Evolutionary conservation across 2,888 invertebrate genomes (phyloP).

Genomic region (Pseudoips prasinana): DNA sequence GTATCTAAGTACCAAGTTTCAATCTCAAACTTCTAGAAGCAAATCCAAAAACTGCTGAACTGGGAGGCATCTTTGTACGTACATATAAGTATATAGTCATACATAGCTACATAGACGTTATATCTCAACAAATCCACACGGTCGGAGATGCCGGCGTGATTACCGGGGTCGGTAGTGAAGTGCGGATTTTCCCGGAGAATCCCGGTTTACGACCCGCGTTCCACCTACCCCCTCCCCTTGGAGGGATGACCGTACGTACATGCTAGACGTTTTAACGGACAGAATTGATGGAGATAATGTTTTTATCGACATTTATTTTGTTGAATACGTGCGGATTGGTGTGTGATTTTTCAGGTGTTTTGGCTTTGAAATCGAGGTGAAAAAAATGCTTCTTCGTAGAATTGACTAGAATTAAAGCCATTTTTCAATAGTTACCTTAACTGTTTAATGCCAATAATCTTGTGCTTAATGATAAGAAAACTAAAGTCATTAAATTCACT

Average conservation of each 20-base stretch:
- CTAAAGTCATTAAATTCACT: no score
- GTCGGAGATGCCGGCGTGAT: slow-evolving; percentile 57
- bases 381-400: no score
- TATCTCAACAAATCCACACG: slow-evolving; percentile 61
- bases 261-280: slow-evolving; percentile 34
- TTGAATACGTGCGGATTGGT: slow-evolving; percentile 21
- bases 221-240: slow-evolving; percentile 38
- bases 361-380: neutral
- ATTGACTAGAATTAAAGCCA: no score
- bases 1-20: no score
- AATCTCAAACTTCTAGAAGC: no score
- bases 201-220: slow-evolving; percentile 69
- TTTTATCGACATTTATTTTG: slow-evolving; percentile 33
- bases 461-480: no score
- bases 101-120: slow-evolving; percentile 30
- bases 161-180: slow-evolving; percentile 69
- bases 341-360: slow-evolving; percentile 12
- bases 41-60: no score
- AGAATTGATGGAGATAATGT: slow-evolving; percentile 43
- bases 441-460: no score
- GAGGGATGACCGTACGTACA: slow-evolving; percentile 50
- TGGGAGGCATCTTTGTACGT: neutral
- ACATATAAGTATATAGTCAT: slow-evolving; percentile 24
- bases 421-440: no score
- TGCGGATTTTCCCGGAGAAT: slow-evolving; percentile 72